phyloP scores from a whole-genome alignment of 2,797 vertebrate species.

The Diplodus puntazzo region DNA sequence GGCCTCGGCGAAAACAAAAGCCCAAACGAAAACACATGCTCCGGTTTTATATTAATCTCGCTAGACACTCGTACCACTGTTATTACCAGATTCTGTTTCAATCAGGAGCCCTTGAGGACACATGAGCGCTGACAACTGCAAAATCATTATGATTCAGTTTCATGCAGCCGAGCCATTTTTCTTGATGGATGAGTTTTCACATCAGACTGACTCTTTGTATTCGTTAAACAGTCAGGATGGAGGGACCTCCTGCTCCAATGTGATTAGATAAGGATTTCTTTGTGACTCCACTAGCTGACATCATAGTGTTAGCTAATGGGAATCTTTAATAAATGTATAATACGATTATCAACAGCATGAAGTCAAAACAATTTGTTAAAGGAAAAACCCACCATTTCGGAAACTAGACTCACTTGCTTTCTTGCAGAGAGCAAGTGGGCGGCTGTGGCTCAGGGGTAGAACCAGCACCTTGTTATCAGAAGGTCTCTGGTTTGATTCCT shows the following conservation, averaged over 20 bases:
- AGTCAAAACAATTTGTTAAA: conserved; percentile 5
- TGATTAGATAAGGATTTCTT: no score
- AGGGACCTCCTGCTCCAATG: neutral
- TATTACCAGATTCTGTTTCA: conserved; percentile 47
- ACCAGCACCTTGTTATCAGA: no score
- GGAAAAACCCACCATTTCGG: neutral
- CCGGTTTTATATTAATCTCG: conserved; percentile 48
- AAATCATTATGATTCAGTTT: conserved; percentile 34
- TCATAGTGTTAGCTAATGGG: no score
- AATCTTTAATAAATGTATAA: neutral
- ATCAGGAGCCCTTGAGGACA: conserved; percentile 31
- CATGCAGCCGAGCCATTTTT: conserved; percentile 23
- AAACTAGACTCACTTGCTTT: neutral
- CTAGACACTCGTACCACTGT: conserved; percentile 48
- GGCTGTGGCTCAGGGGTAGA: no score
- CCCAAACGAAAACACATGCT: conserved; percentile 76
- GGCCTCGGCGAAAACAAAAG: conserved; percentile 64
- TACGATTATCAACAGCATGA: neutral
- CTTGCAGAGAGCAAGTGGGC: neutral
- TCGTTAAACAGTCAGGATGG: neutral
- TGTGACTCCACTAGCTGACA: no score
- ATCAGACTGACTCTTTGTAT: neutral
- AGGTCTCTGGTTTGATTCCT: no score
- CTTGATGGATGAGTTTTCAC: conserved; percentile 15
- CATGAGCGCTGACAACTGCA: conserved; percentile 33